phyloP scores from a whole-genome alignment of 2,888 invertebrate species.

The Trachelus stipa region DNA sequence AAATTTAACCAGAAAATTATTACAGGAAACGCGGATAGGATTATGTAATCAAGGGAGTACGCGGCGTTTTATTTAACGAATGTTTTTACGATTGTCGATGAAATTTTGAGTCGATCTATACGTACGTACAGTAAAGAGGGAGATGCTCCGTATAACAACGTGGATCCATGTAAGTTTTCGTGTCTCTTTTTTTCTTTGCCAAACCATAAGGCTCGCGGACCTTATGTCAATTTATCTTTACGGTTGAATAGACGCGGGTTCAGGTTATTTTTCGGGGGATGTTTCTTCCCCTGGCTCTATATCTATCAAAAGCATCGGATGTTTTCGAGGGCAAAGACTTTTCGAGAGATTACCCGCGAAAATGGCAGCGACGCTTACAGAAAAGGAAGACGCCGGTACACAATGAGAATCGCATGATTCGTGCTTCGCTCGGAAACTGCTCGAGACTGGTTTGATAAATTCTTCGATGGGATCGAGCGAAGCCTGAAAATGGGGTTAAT shows the following conservation, averaged over 20 bases:
- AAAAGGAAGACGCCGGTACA: neutral
- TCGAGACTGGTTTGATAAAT: neutral
- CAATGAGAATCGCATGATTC: neutral
- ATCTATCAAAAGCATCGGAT: conserved; percentile 1
- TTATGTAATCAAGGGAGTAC: neutral
- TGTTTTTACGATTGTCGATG: neutral
- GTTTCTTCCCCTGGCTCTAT: neutral
- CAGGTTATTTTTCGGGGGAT: neutral
- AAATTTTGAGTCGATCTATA: neutral
- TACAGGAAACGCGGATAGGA: neutral
- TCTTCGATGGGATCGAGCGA: neutral
- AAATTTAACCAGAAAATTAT: conserved; percentile 8
- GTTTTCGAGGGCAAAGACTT: neutral
- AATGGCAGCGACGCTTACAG: neutral
- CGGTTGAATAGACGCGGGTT: conserved; percentile 13
- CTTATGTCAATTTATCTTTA: conserved; percentile 51
- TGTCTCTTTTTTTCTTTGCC: conserved; percentile 37
- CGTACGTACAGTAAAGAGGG: neutral
- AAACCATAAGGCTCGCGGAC: conserved; percentile 43
- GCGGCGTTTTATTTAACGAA: neutral
- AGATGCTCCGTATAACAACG: conserved; percentile 17
- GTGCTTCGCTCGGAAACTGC: neutral
- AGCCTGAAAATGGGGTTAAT: neutral
- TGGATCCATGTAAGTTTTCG: conserved; percentile 30
- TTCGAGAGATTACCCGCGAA: neutral